Evolutionary conservation across 2,797 vertebrate genomes (phyloP), one percentile per base, ranked within the genome.

Genomic region (Sebastes vulpes): DNA sequence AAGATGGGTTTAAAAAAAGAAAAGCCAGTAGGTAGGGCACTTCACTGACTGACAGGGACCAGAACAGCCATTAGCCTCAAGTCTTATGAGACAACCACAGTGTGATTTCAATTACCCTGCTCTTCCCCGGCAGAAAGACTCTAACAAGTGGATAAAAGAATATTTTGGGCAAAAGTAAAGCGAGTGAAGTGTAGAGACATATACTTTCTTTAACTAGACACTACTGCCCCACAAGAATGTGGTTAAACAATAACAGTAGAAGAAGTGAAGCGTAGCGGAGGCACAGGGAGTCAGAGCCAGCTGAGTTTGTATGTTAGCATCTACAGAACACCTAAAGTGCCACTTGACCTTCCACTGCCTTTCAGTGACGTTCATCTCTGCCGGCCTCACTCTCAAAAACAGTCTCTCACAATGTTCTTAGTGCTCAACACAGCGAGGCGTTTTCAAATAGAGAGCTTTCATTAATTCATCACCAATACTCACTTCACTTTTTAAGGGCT

Each of bases 31-130:
- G 67, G 73, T 65, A 66, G 75, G 83, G 42, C 65, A 38, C 77
- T 64, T 81, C 71, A 78, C 63, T 93, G 93, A 94, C 84, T 91
- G 92, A 91, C 92, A 78, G 87, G 80, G 81, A 91, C 85, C 85
- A 77, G 90, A 83, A 75, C 78, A 74, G 80, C 87, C 87, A 93
- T 92, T 93, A 93, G 91, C 85, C 91, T 85, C 58, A 16, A 90
- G 90, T 88, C 93, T 87, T 90, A 81, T 79, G 79, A 92, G 88
- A 92, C 85, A 90, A 92, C 92, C 91, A 85, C 84, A 76, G 91
- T 89, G 86, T 75, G 87, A 89, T 93, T 93, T 94, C 91, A 92
- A 91, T 93, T 93, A 93, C 81, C 85, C 91, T 50, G 63, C 85
- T 84, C 76, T 77, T 63, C 86, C 86, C 72, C 79, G 14, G 81